Base-by-base conservation (phyloP, 2,888 invertebrate species). In the Drosophila limbata region DNA sequence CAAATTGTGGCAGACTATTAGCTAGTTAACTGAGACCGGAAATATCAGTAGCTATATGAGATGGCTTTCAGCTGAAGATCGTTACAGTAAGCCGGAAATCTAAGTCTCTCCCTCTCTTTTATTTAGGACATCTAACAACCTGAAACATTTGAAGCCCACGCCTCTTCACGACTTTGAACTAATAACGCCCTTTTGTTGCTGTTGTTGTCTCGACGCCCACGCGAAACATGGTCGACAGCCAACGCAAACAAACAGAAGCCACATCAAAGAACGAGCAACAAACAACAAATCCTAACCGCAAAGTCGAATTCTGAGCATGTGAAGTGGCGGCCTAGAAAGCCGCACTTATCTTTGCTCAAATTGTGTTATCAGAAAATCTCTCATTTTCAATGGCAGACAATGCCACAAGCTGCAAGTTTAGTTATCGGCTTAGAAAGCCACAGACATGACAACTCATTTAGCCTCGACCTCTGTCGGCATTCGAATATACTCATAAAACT, bases 351-450 rank as follows among this genome's bases (percentile, higher is more conserved):
- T 52, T 42, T 52, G 45, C 55, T 42, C 45, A 69, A 84, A 81
- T 78, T 68, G 62, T 86, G 74, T 88, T 83, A 88, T 83, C 88
- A 85, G 71, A 51, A 52, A 61, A 79, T 69, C 71, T 79, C 57
- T 57, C 35, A 44, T 67, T 75, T 60, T 44, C 25, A 39, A 37
- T 35, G 61, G 37, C 77, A 52, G 31, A 77, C 77, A 75, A 77
- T 72, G 77, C 52, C 61, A 67, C 52, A 63, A 47, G 59, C 37
- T 40, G 31, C 53, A 50, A 56, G 51, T 53, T 65, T 9, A 63
- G 77, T 73, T 67, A 77, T 77, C 73, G 77, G 73, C 79, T 76
- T 68, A 66, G 62, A 66, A 74, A 57, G 68, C 60, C 64, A 9
- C 66, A 56, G 79, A 63, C 68, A 66, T 67, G 77, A 84, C 84